phyloP scores from a whole-genome alignment of 2,797 vertebrate genomes.

The Darevskia mixta region DNA sequence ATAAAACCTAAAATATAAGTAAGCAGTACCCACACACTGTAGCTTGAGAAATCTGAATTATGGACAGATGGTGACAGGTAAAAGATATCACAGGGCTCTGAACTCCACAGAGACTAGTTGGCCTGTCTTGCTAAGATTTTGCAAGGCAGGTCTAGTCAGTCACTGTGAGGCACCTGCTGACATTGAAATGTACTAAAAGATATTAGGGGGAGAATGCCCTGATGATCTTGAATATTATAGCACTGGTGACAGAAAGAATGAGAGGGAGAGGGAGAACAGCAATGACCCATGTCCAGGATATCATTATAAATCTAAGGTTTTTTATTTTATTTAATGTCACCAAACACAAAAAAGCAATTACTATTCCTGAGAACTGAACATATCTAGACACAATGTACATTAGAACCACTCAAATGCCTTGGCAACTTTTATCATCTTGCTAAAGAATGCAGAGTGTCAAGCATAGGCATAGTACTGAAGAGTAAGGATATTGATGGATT shows the following conservation, averaged over 20 bases:
- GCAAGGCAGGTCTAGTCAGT: constrained; percentile 21
- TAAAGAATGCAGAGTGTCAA: constrained; percentile 27
- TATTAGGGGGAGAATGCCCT: constrained; percentile 9
- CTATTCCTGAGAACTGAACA: constrained; percentile 26
- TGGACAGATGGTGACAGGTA: constrained; percentile 30
- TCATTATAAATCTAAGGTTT: constrained; percentile 33
- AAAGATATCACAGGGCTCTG: background rate
- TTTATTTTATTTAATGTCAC: constrained; percentile 24
- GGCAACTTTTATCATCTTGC: constrained; percentile 37
- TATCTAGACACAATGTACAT: constrained; percentile 8
- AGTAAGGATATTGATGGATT: constrained; percentile 55
- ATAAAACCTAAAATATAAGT: constrained; percentile 32
- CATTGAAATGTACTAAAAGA: constrained; percentile 46
- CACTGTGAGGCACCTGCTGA: constrained; percentile 38
- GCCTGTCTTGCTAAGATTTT: constrained; percentile 42
- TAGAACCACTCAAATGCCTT: constrained; percentile 19
- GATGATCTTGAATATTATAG: constrained; percentile 35
- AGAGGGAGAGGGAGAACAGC: constrained; percentile 25
- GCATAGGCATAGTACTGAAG: constrained; percentile 27
- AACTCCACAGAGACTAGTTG: constrained; percentile 42
- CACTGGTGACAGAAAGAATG: constrained; percentile 22
- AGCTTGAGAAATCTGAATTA: background rate
- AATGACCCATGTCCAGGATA: constrained; percentile 21
- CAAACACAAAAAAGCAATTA: constrained; percentile 38
- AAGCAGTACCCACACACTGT: background rate